Percentiles rank a stretch among this genome's conserved stretches.
These are phyloP conservation scores for Anguilla megastoma DNA, from an alignment of 2,797 vertebrate species.

Conservation along the genomic window DNA sequence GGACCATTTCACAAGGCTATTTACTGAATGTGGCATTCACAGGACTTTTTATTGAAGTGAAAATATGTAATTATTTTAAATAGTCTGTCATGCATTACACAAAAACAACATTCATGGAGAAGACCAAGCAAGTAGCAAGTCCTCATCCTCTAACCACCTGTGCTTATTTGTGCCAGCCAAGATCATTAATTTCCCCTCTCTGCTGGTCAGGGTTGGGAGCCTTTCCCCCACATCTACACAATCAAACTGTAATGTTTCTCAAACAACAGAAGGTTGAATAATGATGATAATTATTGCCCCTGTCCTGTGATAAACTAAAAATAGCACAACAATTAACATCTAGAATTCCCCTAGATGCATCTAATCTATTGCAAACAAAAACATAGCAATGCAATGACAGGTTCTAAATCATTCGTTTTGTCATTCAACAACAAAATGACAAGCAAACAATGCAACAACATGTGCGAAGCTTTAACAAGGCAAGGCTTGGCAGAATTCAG, in stretches of 20 bases:
- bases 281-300: not conserved
- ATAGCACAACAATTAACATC: not conserved
- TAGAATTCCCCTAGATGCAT: not conserved
- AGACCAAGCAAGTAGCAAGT: not conserved
- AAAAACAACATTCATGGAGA: not conserved
- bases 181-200: not conserved
- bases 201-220: not conserved
- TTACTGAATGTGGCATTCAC: not conserved
- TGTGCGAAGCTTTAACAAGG: not conserved
- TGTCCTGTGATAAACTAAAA: not conserved
- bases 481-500: not conserved
- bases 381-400: not conserved
- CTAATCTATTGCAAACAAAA: not conserved
- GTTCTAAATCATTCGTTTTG: not conserved
- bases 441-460: not conserved
- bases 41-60: not conserved
- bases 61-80: not conserved
- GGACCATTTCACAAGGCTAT: not conserved
- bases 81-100: not conserved
- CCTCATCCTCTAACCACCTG: not conserved
- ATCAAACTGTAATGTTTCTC: not conserved
- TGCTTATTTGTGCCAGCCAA: not conserved
- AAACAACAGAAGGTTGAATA: not conserved
- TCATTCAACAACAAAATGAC: not conserved
- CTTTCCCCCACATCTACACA: not conserved